Base-by-base conservation (phyloP, 2,888 invertebrate species). In the Caradrina clavipalpis region DNA sequence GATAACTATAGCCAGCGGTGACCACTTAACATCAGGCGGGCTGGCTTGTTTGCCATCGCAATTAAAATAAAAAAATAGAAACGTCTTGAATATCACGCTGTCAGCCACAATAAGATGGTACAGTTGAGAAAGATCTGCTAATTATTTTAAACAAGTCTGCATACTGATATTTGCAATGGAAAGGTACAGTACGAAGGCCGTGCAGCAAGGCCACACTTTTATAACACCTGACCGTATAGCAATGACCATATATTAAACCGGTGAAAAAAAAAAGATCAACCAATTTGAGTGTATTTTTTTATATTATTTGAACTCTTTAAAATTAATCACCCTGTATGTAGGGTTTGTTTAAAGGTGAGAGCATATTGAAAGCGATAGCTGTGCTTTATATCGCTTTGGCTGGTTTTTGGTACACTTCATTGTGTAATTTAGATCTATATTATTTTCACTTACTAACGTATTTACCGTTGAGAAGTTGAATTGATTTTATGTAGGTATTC, bases 141-240 rank as follows among this genome's bases (percentile, higher is more conserved):
- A 78, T 76, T 73, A 76, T 71, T 69, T 49, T n/a, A 79, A 78
- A 82, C 73, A 26, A 70, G 83, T 73, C 57, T 50, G 78, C 62
- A 71, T 61, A 77, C 71, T 78, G 73, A 80, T 66, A 78, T 84
- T 84, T 79, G 70, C 47, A 67, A 70, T 72, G 59, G 84, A 83
- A 83, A 78, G 80, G 86, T 75, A 71, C 26, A 8, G 21, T 42
- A 51, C 47, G 73, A 82, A 83, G 86, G 85, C 56, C 58, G 53
- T 8, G 4, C 1, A 13, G 8, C 80, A 73, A 83, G 84, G 84
- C 45, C 67, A 19, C 21, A 60, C 53, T 81, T 70, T 69, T 73
- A 72, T 65, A 64, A 39, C 65, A 81, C 47, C 68, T 54, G 76
- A 54, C 13, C 55, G 47, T 64, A 70, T 15, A 42, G 19, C 53